Percentiles rank a stretch among this genome's conserved stretches.
These are phyloP conservation scores for Umimayanthus kanabou DNA, from an alignment of 92 coral and sea anemone species.

Conservation along the genomic window DNA sequence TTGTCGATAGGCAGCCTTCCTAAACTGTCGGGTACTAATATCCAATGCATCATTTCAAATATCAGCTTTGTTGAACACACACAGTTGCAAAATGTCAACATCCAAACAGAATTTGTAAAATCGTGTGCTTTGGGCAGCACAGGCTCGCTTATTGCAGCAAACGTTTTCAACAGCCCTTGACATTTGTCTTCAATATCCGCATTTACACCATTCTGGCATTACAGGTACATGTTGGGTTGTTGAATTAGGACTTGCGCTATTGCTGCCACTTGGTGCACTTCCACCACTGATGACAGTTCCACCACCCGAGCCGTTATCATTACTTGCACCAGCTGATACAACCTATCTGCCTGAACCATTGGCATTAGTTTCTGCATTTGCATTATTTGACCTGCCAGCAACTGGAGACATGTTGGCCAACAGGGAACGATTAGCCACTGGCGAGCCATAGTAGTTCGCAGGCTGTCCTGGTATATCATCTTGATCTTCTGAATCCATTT, in stretches of 20 bases:
- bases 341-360: too few species aligned
- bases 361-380: not conserved
- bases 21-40: constrained; percentile 21
- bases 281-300: not conserved
- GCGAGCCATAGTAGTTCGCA: constrained; percentile 7
- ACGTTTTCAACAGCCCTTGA: constrained; percentile 6
- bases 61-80: constrained; percentile 31
- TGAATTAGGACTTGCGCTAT: not conserved
- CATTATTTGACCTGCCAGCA: not conserved
- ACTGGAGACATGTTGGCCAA: constrained; percentile 9
- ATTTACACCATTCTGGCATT: constrained; percentile 3
- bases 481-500: not conserved
- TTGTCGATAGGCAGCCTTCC: constrained; percentile 44
- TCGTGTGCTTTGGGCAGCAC: constrained; percentile 2
- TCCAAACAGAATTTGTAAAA: constrained; percentile 41
- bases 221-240: not conserved
- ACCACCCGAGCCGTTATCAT: not conserved
- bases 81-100: constrained; percentile 22
- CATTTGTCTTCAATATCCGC: constrained; percentile 24
- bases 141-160: constrained; percentile 22
- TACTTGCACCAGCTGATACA: not conserved
- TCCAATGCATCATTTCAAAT: constrained; percentile 35
- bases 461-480: not conserved
- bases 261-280: not conserved
- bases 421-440: not conserved